A percentile compares a stretch with the other conserved stretches of the same genome.
These are phyloP conservation scores for Tenebrio molitor DNA, from an alignment of 1,140 invertebrate species.

Conservation along the genomic window DNA sequence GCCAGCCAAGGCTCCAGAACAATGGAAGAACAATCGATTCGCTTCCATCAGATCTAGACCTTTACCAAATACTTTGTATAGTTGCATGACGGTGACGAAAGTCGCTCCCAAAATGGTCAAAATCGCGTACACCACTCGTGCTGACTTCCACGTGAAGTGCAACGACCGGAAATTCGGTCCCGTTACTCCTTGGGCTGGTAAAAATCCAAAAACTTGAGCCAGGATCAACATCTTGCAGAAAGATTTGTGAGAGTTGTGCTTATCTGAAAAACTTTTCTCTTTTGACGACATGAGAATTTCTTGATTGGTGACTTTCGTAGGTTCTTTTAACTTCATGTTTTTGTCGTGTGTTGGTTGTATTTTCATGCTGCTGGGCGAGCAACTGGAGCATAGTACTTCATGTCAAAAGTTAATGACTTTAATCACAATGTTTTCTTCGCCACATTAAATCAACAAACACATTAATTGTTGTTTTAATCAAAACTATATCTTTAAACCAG, in stretches of 20 bases:
- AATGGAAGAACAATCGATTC: slow-evolving; percentile 10
- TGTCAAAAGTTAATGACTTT: too few species aligned
- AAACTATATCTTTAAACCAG: too few species aligned
- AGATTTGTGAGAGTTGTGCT: slow-evolving; percentile 25
- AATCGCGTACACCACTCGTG: slow-evolving; percentile 41
- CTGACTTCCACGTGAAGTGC: slow-evolving; percentile 42
- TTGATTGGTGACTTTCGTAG: not conserved
- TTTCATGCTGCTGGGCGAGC: not conserved
- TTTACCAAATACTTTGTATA: not conserved
- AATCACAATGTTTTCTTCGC: too few species aligned
- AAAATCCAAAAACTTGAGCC: slow-evolving; percentile 50
- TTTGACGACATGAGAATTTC: slow-evolving; percentile 28
- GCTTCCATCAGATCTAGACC: slow-evolving; percentile 10
- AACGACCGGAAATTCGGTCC: not conserved
- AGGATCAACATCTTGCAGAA: slow-evolving; percentile 29
- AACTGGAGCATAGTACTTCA: too few species aligned
- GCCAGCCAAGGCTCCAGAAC: not conserved
- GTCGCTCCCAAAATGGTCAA: not conserved
- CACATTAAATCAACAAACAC: too few species aligned
- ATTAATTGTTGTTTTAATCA: too few species aligned
- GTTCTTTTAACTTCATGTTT: not conserved
- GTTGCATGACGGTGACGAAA: not conserved
- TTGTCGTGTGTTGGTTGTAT: slow-evolving; percentile 31
- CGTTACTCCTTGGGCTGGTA: slow-evolving; percentile 41
- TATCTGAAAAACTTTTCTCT: slow-evolving; percentile 44